Evolutionary conservation across 2,113 vertebrate species (phyloP), one percentile per base, ranked within the genome.

Genomic region (Spilogale gracilis): DNA sequence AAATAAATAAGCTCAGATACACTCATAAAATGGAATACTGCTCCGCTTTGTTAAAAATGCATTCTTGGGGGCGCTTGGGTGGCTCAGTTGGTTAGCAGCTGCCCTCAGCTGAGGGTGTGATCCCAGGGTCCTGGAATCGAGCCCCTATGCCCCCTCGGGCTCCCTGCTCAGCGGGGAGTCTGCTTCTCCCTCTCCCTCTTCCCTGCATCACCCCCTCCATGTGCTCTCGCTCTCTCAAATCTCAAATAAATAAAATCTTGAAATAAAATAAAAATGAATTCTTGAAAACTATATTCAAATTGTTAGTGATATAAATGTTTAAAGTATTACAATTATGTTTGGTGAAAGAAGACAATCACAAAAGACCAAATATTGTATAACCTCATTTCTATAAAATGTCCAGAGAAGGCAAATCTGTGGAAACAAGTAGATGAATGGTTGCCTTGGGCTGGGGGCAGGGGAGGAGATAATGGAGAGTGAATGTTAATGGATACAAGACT

Each of bases 231-330:
- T 65, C 27, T 56, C 54, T 56, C 14, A 14, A 56, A 56, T 56
- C 54, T 65, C 27, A 65, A 65, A 65, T 69, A 69, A 69, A 38
- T 69, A 38, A 69, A n/a, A 69, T n/a, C 32, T n/a, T 69, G 6
- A n/a, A 69, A 61, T 14, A 65, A 65, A 32, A 32, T 65, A 32
- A 94, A 76, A 76, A 54, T 3, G 20, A 27, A 84, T 38, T 79
- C 63, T 69, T 94, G 48, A 92, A 88, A 95, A 63, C 65, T 69
- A n/a, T n/a, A 54, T 30, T 83, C 43, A 52, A 82, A 86, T 60
- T 65, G 38, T 25, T 88, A 67, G 45, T 90, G 65, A 94, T 10
- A 25, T 21, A 82, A 91, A 93, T 76, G 48, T 67, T 71, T 89
- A 90, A 88, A 73, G 17, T 27, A 82, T 73, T 43, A 65, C n/a